Percentiles rank a stretch among this genome's conserved stretches.
phyloP scores from a whole-genome alignment of 2,797 vertebrate genomes.

The Syndactyla subalaris region DNA sequence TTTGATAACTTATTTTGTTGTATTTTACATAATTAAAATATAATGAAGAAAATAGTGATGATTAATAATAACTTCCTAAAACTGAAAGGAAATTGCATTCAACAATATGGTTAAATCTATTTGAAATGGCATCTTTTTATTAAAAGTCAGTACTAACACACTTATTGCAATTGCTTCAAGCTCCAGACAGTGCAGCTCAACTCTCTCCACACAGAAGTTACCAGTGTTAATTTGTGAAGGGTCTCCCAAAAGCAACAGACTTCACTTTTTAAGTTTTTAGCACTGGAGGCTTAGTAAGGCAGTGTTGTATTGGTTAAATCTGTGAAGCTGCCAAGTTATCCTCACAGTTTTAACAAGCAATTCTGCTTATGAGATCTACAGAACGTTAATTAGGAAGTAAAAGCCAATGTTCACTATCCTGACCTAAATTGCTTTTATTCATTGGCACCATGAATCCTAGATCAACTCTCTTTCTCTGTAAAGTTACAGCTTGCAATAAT shows the following conservation, averaged over 20 bases:
- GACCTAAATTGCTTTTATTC: background rate
- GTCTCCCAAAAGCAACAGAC: background rate
- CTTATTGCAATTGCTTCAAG: background rate
- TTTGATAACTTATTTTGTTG: background rate
- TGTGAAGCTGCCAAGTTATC: background rate
- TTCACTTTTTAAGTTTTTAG: background rate
- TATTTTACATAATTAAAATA: background rate
- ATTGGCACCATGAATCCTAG: background rate
- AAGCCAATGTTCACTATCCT: background rate
- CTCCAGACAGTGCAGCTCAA: background rate
- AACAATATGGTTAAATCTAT: background rate
- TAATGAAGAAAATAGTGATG: background rate
- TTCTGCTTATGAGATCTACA: background rate
- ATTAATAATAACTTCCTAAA: background rate
- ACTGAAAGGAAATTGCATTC: background rate
- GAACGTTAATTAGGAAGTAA: background rate
- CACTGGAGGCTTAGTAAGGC: background rate
- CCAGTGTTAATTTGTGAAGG: background rate
- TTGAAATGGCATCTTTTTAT: background rate
- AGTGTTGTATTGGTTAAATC: background rate
- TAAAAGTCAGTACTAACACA: background rate
- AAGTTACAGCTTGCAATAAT: background rate
- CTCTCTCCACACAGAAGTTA: background rate
- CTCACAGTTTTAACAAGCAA: background rate
- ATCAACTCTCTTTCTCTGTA: background rate